Percentiles rank a stretch among this genome's conserved stretches.
Conservation (phyloP, 1,140 invertebrate genomes). For the Drosophila tristis region DNA sequence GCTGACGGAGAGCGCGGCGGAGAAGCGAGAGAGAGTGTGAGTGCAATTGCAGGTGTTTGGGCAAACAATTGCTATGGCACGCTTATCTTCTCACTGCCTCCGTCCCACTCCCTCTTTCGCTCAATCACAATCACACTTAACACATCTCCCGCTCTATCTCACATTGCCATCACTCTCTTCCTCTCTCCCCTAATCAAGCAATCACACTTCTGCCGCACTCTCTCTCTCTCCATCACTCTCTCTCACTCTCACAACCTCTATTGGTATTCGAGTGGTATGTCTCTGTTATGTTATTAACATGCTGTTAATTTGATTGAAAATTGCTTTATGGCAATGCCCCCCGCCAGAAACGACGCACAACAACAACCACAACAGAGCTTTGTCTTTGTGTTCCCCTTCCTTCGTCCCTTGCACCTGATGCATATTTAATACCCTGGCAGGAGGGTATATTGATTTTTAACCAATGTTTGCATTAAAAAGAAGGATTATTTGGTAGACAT, state of each 20-base stretch:
- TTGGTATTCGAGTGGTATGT: conserved; percentile 40
- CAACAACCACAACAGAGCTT: conserved; percentile 6
- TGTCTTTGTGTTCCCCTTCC: no score
- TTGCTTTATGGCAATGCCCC: conserved; percentile 65
- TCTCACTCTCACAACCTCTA: conserved; percentile 23
- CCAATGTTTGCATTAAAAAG: no score
- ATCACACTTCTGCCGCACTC: neutral
- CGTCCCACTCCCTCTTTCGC: neutral
- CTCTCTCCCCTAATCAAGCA: neutral
- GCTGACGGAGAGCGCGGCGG: conserved; percentile 25
- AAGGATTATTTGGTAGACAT: no score
- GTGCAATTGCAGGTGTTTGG: conserved; percentile 52
- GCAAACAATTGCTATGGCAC: conserved; percentile 54
- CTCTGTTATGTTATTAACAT: conserved; percentile 72
- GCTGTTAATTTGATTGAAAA: conserved; percentile 81
- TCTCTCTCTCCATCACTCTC: conserved; percentile 24
- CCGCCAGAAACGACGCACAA: conserved; percentile 8
- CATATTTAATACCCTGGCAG: no score
- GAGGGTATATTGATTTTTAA: no score
- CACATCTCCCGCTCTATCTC: neutral
- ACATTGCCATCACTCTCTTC: conserved; percentile 2
- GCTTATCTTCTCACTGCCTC: conserved; percentile 29
- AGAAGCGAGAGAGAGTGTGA: conserved; percentile 2
- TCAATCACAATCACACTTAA: neutral
- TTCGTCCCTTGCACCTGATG: neutral